phyloP scores from a whole-genome alignment of 2,113 vertebrate genomes.

The Bolborhynchus lineola region DNA sequence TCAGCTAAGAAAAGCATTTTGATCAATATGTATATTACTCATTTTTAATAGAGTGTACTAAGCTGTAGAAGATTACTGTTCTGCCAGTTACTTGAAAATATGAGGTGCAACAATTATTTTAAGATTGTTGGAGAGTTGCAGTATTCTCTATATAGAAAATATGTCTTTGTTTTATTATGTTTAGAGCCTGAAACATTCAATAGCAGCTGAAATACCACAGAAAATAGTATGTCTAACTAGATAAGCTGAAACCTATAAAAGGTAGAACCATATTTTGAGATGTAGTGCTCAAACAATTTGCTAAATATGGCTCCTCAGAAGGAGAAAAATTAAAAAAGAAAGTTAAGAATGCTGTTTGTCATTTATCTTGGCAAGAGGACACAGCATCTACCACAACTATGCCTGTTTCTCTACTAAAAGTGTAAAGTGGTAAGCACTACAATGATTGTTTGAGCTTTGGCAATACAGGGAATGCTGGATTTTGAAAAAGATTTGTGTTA shows the following conservation, averaged over 20 bases:
- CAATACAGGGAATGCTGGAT: neutral
- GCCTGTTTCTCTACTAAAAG: constrained; percentile 6
- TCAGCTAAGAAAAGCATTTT: constrained; percentile 53
- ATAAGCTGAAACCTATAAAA: constrained; percentile 22
- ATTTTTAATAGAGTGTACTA: constrained; percentile 53
- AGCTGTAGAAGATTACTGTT: constrained; percentile 60
- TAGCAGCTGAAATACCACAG: neutral
- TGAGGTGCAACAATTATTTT: constrained; percentile 61
- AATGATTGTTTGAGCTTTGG: neutral
- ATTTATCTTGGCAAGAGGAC: neutral
- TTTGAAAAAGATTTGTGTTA: neutral
- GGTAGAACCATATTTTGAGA: constrained; percentile 7
- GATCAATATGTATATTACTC: constrained; percentile 57
- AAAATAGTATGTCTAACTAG: neutral
- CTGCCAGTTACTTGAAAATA: constrained; percentile 54
- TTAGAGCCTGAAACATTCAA: constrained; percentile 27
- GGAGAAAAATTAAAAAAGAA: neutral
- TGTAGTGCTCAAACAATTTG: neutral
- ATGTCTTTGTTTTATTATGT: constrained; percentile 28
- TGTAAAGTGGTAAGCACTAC: neutral
- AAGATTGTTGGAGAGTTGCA: constrained; percentile 35
- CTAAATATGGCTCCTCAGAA: neutral
- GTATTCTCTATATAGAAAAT: constrained; percentile 54
- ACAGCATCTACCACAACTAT: neutral
- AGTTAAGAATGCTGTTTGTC: neutral